A percentile compares a stretch with the other conserved stretches of the same genome.
phyloP scores from a whole-genome alignment of 2,113 vertebrate genomes.

The Ceyx margarethae region DNA sequence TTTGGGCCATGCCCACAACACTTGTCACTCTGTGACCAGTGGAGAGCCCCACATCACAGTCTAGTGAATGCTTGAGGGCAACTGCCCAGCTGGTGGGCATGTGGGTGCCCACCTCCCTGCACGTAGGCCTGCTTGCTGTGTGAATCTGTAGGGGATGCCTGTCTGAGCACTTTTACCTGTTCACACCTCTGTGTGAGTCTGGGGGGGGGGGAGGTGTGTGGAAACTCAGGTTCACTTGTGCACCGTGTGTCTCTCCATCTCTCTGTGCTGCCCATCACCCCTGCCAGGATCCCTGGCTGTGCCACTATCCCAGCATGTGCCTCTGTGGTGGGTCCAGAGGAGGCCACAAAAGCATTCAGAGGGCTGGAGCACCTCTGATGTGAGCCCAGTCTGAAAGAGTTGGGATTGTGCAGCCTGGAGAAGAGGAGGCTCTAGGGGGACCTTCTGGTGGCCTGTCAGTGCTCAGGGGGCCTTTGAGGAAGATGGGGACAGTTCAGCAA shows the following conservation, averaged over 20 bases:
- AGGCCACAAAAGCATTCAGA: neutral
- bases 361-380: neutral
- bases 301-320: neutral
- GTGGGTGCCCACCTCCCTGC: neutral
- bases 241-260: neutral
- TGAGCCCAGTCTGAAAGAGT: neutral
- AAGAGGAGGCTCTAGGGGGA: neutral
- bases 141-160: neutral
- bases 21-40: neutral
- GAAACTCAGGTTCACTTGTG: fast-evolving
- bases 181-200: neutral
- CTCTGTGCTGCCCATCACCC: neutral
- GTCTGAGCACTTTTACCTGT: fast-evolving
- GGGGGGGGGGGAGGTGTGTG: neutral
- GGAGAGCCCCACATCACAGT: neutral
- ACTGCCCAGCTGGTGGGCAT: fast-evolving
- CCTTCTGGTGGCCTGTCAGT: neutral
- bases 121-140: fast-evolving
- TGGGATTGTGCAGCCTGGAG: neutral
- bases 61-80: neutral
- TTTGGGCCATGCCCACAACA: neutral
- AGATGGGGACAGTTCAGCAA: neutral
- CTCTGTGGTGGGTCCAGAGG: neutral
- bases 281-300: fast-evolving
- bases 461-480: neutral